These are phyloP conservation scores for Notocelia uddmanniana DNA, from an alignment of 2,888 invertebrate species.

Conservation along the genomic window DNA sequence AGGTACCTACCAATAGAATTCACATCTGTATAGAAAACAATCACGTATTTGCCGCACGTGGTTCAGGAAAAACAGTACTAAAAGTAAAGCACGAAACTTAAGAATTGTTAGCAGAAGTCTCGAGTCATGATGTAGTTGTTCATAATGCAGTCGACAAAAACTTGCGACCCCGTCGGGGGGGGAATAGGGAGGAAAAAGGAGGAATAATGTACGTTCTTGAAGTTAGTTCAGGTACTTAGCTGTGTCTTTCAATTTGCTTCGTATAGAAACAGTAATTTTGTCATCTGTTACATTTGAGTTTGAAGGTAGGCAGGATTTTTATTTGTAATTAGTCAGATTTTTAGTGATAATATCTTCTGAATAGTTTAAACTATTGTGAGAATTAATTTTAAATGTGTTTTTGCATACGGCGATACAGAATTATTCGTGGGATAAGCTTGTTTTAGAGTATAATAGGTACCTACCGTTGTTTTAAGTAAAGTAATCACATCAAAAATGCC, in stretches of 20 bases:
- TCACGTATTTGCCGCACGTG: constrained; percentile 10
- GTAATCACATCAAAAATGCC: no score
- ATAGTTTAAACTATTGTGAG: not conserved
- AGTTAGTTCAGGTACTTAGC: constrained; percentile 5
- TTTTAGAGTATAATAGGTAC: no score
- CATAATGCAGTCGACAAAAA: constrained; percentile 22
- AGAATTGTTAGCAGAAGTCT: constrained; percentile 23
- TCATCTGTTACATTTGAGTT: not conserved
- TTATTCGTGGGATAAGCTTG: no score
- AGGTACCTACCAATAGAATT: no score
- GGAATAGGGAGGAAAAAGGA: constrained; percentile 4
- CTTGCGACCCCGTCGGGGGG: not conserved
- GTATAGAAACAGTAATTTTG: not conserved
- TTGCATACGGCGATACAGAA: not conserved
- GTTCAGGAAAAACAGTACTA: not conserved
- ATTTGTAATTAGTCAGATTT: not conserved
- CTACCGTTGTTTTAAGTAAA: no score
- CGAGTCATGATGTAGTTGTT: constrained; percentile 21
- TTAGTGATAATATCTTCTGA: not conserved
- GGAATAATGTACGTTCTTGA: constrained; percentile 10
- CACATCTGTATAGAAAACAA: not conserved
- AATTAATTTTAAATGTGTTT: not conserved
- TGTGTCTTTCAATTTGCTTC: constrained; percentile 10
- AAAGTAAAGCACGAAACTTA: constrained; percentile 13
- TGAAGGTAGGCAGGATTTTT: not conserved